A percentile compares a stretch with the other conserved stretches of the same genome.
Evolutionary conservation across 1,140 invertebrate species (phyloP).

Genomic region (Callitettix versicolor): DNA sequence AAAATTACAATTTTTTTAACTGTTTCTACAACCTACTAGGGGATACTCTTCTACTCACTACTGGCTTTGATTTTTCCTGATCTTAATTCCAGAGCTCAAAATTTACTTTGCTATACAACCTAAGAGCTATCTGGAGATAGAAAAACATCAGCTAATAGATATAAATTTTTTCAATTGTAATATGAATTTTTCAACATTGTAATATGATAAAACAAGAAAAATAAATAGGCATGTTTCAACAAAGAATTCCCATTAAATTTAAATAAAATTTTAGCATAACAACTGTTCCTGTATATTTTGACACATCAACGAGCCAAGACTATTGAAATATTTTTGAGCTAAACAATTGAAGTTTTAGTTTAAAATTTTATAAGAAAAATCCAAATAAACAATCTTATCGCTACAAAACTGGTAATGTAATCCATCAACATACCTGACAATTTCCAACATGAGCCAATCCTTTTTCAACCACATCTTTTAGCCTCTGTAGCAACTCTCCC

Average conservation of each 20-base stretch:
- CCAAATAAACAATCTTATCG: not conserved
- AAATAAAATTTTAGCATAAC: not conserved
- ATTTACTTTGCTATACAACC: too few species aligned
- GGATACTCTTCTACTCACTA: not conserved
- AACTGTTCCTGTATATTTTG: not conserved
- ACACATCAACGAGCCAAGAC: not conserved
- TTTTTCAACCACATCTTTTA: constrained; percentile 47
- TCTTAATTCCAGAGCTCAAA: too few species aligned
- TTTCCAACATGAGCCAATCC: constrained; percentile 51
- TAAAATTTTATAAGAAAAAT: not conserved
- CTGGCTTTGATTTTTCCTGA: not conserved
- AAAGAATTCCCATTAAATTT: too few species aligned
- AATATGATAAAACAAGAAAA: too few species aligned
- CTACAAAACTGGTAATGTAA: not conserved
- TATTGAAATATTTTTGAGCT: not conserved
- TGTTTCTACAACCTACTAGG: not conserved
- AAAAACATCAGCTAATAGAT: too few species aligned
- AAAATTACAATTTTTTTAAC: not conserved
- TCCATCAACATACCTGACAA: constrained; percentile 46
- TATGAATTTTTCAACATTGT: too few species aligned
- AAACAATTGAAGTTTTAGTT: not conserved
- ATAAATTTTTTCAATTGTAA: too few species aligned
- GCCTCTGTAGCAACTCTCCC: constrained; percentile 44
- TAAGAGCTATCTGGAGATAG: too few species aligned
- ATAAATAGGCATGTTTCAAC: too few species aligned